These are phyloP conservation scores for Aptenodytes forsteri DNA, from an alignment of 2,113 vertebrate genomes.

Conservation along the genomic window DNA sequence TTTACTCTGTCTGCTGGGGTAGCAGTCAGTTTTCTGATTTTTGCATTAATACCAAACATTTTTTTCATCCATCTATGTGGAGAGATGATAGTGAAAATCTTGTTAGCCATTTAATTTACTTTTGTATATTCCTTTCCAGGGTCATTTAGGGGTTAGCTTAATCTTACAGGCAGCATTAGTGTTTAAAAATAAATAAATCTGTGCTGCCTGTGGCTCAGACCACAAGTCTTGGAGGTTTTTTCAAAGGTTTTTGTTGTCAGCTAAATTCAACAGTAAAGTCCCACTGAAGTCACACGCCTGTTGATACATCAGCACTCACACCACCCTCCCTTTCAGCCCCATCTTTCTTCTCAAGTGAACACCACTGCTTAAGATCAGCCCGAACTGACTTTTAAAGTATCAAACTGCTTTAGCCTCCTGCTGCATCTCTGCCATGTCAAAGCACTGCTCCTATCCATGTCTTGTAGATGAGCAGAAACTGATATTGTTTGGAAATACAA, in stretches of 20 bases:
- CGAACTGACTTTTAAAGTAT: not conserved
- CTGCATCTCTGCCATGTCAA: not conserved
- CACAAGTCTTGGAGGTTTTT: not conserved
- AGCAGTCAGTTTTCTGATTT: not conserved
- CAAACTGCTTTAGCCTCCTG: not conserved
- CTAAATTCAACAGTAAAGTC: not conserved
- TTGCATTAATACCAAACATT: not conserved
- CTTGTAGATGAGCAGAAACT: not conserved
- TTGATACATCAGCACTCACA: not conserved
- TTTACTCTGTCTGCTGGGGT: not conserved
- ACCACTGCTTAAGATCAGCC: not conserved
- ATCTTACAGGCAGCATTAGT: not conserved
- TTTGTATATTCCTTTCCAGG: not conserved
- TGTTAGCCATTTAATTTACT: not conserved
- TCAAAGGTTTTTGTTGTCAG: not conserved
- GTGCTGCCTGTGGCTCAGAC: not conserved
- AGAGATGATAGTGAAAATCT: not conserved
- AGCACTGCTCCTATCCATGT: not conserved
- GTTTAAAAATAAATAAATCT: not conserved
- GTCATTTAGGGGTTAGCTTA: not conserved
- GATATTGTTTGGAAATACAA: not conserved
- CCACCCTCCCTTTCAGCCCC: not conserved
- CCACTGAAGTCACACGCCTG: not conserved
- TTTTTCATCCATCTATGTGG: not conserved
- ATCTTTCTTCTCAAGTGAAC: not conserved